Evolutionary conservation across 2,888 invertebrate genomes (phyloP), one percentile per base, ranked within the genome.

Genomic region (Tanytarsus gracilentus): DNA sequence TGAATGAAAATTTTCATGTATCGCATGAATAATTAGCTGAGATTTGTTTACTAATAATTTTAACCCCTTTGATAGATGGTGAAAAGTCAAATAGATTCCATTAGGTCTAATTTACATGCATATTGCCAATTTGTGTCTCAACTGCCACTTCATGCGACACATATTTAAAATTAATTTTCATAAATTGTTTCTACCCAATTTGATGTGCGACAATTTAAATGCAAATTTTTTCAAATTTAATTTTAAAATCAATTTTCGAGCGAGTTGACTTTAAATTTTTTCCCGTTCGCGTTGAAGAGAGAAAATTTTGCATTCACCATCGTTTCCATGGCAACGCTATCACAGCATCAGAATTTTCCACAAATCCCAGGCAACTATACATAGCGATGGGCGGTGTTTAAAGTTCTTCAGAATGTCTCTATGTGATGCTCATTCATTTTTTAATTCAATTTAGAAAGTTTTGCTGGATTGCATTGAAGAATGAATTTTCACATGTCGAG

Each of bases 81-180:
- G 39, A 14, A 39, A 39, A 5, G 4, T 39, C 27, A 29, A 29
- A 50, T 27, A 60, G 67, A 67, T 69, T 67, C 67, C 68, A 66
- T 73, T 72, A 73, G 72, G 69, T 65, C 67, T 72, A 71, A 73
- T 73, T 73, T 74, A 74, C 74, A 73, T 73, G 73, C 74, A 72
- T 71, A 74, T 44, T 44, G 73, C 69, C 71, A 71, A 72, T 71
- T 48, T 60, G 33, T 50, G 14, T 59, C 44, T 44, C 44, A 58
- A 44, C 48, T 39, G 11, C 40, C 14, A 48, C 58, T 58, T 58
- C 18, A 30, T 40, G 25, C 14, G 18, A 14, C 14, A 29, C 23
- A 11, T 40, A 48, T 48, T 58, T 58, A 48, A 58, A 58, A 29
- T 56, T 36, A 40, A 56, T 26, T 40, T 48, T 26, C n/a, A 49